Conservation (phyloP, 2,797 vertebrate species). For the Spheniscus humboldti region DNA sequence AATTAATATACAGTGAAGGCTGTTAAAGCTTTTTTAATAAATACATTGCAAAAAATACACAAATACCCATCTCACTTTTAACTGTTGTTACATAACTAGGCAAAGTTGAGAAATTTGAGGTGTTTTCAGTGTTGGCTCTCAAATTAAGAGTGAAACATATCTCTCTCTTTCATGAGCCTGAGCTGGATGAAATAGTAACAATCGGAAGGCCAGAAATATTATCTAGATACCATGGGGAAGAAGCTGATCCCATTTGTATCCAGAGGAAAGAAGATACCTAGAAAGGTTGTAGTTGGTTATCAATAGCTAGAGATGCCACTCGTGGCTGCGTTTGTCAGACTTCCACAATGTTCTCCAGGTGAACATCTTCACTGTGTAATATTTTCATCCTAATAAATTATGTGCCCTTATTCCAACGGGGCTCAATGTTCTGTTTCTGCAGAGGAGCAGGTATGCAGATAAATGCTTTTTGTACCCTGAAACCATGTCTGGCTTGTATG, state of each 20-base stretch:
- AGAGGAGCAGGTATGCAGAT: not conserved
- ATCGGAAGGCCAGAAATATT: not conserved
- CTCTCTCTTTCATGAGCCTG: not conserved
- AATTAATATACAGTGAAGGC: not conserved
- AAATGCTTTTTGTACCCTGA: not conserved
- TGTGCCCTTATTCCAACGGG: not conserved
- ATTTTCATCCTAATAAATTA: not conserved
- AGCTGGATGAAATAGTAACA: not conserved
- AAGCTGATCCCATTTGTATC: not conserved
- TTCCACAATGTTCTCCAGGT: not conserved
- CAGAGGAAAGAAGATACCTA: not conserved
- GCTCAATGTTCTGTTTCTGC: not conserved
- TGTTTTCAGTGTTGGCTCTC: not conserved
- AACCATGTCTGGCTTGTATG: accelerated
- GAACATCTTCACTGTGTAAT: accelerated
- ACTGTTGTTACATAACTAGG: not conserved
- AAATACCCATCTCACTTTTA: accelerated
- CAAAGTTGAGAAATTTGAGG: not conserved
- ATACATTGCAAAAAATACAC: not conserved
- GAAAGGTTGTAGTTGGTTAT: not conserved
- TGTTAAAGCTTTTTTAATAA: not conserved
- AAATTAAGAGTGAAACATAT: not conserved
- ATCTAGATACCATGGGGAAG: not conserved
- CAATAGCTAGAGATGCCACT: not conserved
- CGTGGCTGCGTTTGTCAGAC: not conserved